Conservation (phyloP, 1,140 invertebrate species). For the Drosophila sproati region DNA sequence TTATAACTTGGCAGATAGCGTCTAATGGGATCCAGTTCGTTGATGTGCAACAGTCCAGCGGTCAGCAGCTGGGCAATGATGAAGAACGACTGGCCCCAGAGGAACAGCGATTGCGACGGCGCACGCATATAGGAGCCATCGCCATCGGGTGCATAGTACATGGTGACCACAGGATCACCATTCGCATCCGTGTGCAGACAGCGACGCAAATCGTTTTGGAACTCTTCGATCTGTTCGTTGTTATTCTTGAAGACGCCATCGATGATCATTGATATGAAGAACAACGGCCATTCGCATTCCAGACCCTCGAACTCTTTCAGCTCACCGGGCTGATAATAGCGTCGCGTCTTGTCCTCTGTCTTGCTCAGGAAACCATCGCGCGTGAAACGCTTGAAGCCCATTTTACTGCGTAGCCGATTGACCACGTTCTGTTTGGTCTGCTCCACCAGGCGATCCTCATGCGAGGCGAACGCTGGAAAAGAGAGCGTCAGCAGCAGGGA, state of each 20-base stretch:
- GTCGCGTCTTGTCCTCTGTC: conserved; percentile 90
- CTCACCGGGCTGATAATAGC: conserved; percentile 88
- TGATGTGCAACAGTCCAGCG: conserved; percentile 95
- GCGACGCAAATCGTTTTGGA: conserved; percentile 92
- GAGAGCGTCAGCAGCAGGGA: conserved; percentile 96
- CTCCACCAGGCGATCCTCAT: conserved; percentile 94
- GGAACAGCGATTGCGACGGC: conserved; percentile 85
- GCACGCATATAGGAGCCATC: conserved; percentile 84
- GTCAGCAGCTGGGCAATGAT: conserved; percentile 96
- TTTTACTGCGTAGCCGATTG: conserved; percentile 93
- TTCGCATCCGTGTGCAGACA: conserved; percentile 91
- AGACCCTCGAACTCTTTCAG: conserved; percentile 97
- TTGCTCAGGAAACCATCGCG: conserved; percentile 97
- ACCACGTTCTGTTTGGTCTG: conserved; percentile 96
- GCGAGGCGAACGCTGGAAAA: conserved; percentile 99
- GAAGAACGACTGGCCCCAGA: conserved; percentile 98
- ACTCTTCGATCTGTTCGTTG: conserved; percentile 96
- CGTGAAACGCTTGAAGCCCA: conserved; percentile 97
- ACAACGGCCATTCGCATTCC: conserved; percentile 99
- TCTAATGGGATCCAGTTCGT: conserved; percentile 97
- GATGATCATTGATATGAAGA: conserved; percentile 98
- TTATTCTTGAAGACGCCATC: conserved; percentile 96
- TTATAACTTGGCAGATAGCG: conserved; percentile 98
- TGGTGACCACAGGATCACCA: conserved; percentile 93
- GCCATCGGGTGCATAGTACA: conserved; percentile 96